Evolutionary conservation across 2,888 invertebrate genomes (phyloP).

Genomic region (Mantis religiosa): DNA sequence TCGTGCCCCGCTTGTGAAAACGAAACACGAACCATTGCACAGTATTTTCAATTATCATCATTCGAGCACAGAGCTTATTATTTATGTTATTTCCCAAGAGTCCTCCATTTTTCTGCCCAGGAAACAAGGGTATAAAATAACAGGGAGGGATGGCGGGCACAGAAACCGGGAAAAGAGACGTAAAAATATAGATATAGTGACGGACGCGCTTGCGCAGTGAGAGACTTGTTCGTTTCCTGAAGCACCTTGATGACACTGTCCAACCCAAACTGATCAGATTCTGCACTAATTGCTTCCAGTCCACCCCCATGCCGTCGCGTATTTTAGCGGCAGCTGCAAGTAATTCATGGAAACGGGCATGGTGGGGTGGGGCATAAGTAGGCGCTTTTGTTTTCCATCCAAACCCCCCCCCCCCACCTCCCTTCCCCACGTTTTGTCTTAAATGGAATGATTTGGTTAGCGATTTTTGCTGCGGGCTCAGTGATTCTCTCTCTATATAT

Average conservation of each 20-base stretch:
- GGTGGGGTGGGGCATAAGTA: not conserved
- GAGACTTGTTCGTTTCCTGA: not conserved
- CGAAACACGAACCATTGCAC: not conserved
- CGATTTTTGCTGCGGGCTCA: not conserved
- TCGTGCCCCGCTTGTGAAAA: not conserved
- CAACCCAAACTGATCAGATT: not conserved
- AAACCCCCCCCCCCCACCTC: no score
- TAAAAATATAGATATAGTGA: not conserved
- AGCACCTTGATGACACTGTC: not conserved
- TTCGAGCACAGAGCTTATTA: slow-evolving; percentile 3
- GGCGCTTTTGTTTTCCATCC: not conserved
- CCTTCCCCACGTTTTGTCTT: not conserved
- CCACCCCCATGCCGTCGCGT: not conserved
- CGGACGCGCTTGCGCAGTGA: not conserved
- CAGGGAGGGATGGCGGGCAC: not conserved
- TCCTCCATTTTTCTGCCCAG: not conserved
- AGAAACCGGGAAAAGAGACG: not conserved
- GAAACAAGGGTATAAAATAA: not conserved
- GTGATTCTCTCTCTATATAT: not conserved
- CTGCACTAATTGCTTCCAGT: not conserved
- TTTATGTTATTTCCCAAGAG: slow-evolving; percentile 12
- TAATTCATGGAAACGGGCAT: not conserved
- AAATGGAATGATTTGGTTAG: not conserved
- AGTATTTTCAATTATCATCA: slow-evolving; percentile 12
- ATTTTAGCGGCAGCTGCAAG: not conserved